Base-by-base conservation (phyloP, 2,797 vertebrate species). In the Eupleurogrammus muticus region DNA sequence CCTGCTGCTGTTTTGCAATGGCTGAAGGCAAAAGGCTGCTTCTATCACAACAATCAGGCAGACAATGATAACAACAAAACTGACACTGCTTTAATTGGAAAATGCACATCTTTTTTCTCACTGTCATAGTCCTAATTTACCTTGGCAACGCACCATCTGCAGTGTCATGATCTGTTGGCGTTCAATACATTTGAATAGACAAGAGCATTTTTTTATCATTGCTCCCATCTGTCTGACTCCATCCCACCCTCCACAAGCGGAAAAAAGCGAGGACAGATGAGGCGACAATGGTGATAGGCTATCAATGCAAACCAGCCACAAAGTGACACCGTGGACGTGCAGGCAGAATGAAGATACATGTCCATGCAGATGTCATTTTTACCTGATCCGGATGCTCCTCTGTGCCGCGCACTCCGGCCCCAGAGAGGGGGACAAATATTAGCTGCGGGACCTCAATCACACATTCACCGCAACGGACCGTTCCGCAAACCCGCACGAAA, bases 401-500 rank as follows among this genome's bases (percentile, higher is more conserved):
- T 73, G 79, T 75, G 79, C 79, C 75, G 80, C 73, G 81, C 88
- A 85, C 87, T 89, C 91, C 90, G 67, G 88, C 87, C 91, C 92
- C 90, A 57, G 70, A 85, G 64, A 81, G 84, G 89, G 90, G 83
- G 77, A 84, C 62, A 74, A 81, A 79, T 53, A 84, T 87, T 70
- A 75, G 73, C 74, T 60, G 75, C 85, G 85, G 82, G 88, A 90
- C 83, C 89, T 89, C 85, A 83, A 89, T 93, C 92, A 91, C 90
- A 89, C 94, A 92, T 91, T 90, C 84, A 83, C 92, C 90, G 93
- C 92, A 92, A 90, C 89, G 73, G 77, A 85, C 77, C 77, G 85
- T 66, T 81, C 92, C 80, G 91, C 90, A 92, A 91, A 90, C 87
- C 92, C 89, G 87, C 89, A 91, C 87, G 83, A 92, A 91, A 92